A percentile compares a stretch with the other conserved stretches of the same genome.
Evolutionary conservation across 2,888 invertebrate genomes (phyloP).

Genomic region (Cecidostiba fungosa): DNA sequence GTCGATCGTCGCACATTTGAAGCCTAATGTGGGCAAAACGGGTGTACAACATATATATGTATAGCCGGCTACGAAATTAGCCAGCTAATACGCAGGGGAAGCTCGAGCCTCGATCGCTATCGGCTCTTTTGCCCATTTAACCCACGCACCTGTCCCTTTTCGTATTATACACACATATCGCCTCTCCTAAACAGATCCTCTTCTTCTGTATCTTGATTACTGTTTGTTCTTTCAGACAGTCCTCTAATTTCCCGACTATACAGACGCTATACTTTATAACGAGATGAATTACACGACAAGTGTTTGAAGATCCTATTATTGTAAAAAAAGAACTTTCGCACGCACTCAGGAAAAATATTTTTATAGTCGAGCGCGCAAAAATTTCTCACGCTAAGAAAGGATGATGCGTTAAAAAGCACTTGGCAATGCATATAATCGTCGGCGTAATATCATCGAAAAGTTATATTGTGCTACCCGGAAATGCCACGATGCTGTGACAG

Average conservation of each 20-base stretch:
- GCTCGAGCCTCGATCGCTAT: slow-evolving; percentile 70
- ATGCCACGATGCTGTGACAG: background rate
- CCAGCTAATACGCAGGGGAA: slow-evolving; percentile 68
- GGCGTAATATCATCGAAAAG: background rate
- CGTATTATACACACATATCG: slow-evolving; percentile 33
- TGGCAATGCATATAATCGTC: background rate
- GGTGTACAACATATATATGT: background rate
- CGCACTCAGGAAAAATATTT: too few species aligned
- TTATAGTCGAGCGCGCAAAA: slow-evolving; percentile 4
- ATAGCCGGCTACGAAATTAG: slow-evolving; percentile 67
- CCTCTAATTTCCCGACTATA: background rate
- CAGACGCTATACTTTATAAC: too few species aligned
- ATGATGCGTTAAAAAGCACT: too few species aligned
- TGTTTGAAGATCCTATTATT: too few species aligned
- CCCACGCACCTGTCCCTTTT: slow-evolving; percentile 71
- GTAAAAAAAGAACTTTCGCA: too few species aligned
- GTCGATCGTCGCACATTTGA: background rate
- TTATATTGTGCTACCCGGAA: slow-evolving; percentile 11
- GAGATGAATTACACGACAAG: too few species aligned
- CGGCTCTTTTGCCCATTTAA: slow-evolving; percentile 69
- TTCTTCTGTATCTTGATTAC: slow-evolving; percentile 1
- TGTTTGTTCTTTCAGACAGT: background rate
- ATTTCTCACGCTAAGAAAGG: slow-evolving; percentile 52
- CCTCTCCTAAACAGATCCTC: slow-evolving; percentile 13
- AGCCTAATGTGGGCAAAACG: background rate